Evolutionary conservation across 2,113 vertebrate species (phyloP).

Genomic region (Sprattus sprattus): DNA sequence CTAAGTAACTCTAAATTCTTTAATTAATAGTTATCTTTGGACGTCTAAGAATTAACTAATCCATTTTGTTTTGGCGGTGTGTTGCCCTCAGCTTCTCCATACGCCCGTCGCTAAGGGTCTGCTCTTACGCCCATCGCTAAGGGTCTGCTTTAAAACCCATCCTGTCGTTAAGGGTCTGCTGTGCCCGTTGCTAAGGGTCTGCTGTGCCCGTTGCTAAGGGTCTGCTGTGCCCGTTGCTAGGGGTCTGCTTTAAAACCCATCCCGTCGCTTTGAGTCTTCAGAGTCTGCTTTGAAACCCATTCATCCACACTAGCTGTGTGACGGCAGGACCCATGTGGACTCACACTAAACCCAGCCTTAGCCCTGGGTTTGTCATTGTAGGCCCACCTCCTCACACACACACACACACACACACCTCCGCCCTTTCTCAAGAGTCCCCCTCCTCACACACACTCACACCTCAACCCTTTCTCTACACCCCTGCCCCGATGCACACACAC

Average conservation of each 20-base stretch:
- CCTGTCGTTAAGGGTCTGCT: not conserved
- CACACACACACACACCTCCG: not conserved
- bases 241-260: slow-evolving; percentile 23
- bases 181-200: not conserved
- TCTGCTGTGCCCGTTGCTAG: not conserved
- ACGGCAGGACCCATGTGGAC: slow-evolving; percentile 25
- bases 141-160: slow-evolving; percentile 23
- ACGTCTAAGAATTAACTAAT: too few species aligned
- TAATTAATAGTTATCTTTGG: too few species aligned
- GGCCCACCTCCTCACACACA: not conserved
- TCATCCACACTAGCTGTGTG: slow-evolving; percentile 47
- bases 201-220: too few species aligned
- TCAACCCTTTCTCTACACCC: not conserved
- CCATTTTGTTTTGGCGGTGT: too few species aligned
- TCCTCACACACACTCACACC: not conserved
- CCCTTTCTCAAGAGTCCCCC: not conserved
- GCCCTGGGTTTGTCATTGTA: not conserved
- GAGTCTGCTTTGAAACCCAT: slow-evolving; percentile 23
- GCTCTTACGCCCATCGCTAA: not conserved
- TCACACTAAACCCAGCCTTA: slow-evolving; percentile 35
- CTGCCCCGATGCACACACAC: slow-evolving; percentile 1
- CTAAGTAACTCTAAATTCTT: too few species aligned
- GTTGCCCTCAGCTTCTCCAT: not conserved
- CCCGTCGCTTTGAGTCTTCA: not conserved
- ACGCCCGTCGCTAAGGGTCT: not conserved